Conservation (phyloP, 2,888 invertebrate genomes). For the Trimorus sp. region DNA sequence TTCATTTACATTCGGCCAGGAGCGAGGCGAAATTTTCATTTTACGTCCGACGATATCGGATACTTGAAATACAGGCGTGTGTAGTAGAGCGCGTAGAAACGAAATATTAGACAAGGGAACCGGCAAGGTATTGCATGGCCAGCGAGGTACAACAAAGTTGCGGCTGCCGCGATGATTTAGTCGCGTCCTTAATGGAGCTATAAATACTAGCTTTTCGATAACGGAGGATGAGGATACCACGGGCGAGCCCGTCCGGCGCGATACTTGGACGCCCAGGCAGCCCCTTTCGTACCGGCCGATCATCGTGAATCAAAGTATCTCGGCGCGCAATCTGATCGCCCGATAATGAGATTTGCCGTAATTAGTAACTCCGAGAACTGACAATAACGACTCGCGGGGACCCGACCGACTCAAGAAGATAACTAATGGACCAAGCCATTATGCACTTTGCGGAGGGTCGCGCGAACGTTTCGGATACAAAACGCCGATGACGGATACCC, state of each 20-base stretch:
- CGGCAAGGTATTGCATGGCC: conserved; percentile 77
- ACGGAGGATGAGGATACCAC: conserved; percentile 72
- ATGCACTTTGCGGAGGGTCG: conserved; percentile 47
- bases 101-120: conserved; percentile 80
- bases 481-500: conserved; percentile 35
- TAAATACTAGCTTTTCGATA: conserved; percentile 85
- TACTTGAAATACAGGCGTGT: conserved; percentile 72
- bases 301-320: conserved; percentile 65
- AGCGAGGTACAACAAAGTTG: conserved; percentile 82
- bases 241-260: conserved; percentile 58
- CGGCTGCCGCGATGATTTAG: conserved; percentile 84
- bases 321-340: conserved; percentile 66
- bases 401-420: conserved; percentile 54
- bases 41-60: conserved; percentile 67
- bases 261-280: conserved; percentile 58
- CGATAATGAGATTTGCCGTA: conserved; percentile 68
- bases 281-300: conserved; percentile 56
- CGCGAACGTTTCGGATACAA: conserved; percentile 34
- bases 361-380: conserved; percentile 63
- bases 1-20: conserved; percentile 66
- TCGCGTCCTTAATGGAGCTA: conserved; percentile 85
- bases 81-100: conserved; percentile 74
- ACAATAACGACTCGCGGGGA: conserved; percentile 58
- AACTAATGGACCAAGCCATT: conserved; percentile 59
- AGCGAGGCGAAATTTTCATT: conserved; percentile 67